Evolutionary conservation across 1,140 invertebrate species (phyloP), one percentile per base, ranked within the genome.

Genomic region (Homarus americanus): DNA sequence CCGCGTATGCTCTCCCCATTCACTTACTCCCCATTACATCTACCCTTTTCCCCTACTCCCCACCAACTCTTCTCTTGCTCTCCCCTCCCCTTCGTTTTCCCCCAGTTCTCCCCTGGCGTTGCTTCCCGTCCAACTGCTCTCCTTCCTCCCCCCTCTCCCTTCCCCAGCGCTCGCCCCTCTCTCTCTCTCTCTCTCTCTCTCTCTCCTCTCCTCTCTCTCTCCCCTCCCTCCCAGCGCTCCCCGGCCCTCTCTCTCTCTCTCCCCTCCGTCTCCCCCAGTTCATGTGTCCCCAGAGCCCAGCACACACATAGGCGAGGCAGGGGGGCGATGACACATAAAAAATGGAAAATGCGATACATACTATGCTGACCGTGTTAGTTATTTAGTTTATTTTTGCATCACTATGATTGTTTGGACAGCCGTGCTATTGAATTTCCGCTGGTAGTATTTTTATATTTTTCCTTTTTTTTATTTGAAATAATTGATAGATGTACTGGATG

Each of bases 361-460:
- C 24, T 80, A 36, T 69, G 66, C 17, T 79, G 53, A 36, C 79
- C 28, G 40, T 41, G 87, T 73, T 82, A 49, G 66, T 82, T 82
- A 82, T 89, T 89, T 38, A 73, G 38, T 82, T 63, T 73, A 34
- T 75, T 82, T 89, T 41, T 41, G 38, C 86, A 41, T 63, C n/a
- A 38, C 53, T 88, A 88, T 88, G 86, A 88, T 88, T 88, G 86
- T 88, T 82, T 66, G 58, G 79, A 89, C 78, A 89, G 87, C 66
- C 41, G 38, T 53, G 78, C 63, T 82, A 82, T 82, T 89, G 76
- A 58, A 89, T 89, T 89, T 69, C 66, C 34, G 17, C 69, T 75
- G 41, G 38, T 66, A 40, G 49, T 44, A 28, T 69, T 87, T 87
- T 78, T 34, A 66, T 38, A 63, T 87, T 79, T n/a, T 69, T 34